These are phyloP conservation scores for Carabus problematicus DNA, from an alignment of 2,888 invertebrate genomes.

Conservation along the genomic window DNA sequence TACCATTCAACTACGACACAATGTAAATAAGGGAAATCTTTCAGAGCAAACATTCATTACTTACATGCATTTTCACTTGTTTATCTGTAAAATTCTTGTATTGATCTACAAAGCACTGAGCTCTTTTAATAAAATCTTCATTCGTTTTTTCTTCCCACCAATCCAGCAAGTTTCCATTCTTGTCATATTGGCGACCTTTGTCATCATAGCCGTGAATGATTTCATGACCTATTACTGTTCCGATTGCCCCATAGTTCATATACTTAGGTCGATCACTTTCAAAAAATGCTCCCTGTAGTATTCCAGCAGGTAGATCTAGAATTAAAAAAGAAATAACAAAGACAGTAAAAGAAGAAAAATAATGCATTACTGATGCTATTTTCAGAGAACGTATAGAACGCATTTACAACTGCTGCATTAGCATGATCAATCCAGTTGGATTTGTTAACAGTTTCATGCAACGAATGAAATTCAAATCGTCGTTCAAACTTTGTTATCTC, in stretches of 20 bases:
- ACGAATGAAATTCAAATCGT: slow-evolving; percentile 60
- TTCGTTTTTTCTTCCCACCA: slow-evolving; percentile 88
- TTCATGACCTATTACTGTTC: slow-evolving; percentile 85
- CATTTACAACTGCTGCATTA: slow-evolving; percentile 78
- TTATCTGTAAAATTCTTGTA: slow-evolving; percentile 84
- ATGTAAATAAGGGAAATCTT: background rate
- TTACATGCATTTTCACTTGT: slow-evolving; percentile 72
- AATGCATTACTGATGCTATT: slow-evolving; percentile 74
- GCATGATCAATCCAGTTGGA: slow-evolving; percentile 80
- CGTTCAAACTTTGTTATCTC: slow-evolving; percentile 60
- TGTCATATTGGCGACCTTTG: slow-evolving; percentile 84
- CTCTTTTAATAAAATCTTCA: slow-evolving; percentile 75
- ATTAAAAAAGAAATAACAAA: background rate
- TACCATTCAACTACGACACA: slow-evolving; percentile 78
- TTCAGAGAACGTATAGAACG: slow-evolving; percentile 78
- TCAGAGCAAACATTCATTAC: slow-evolving; percentile 39
- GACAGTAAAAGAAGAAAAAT: background rate
- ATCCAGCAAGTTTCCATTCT: slow-evolving; percentile 82
- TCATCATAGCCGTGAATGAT: slow-evolving; percentile 87
- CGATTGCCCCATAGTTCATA: slow-evolving; percentile 86
- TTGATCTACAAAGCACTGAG: slow-evolving; percentile 86
- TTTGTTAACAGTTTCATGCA: slow-evolving; percentile 76
- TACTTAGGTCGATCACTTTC: slow-evolving; percentile 81
- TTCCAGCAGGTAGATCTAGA: slow-evolving; percentile 86
- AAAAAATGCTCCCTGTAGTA: slow-evolving; percentile 86